Base-by-base conservation (phyloP, 2,888 invertebrate species). In the Agrenia bidenticulata region DNA sequence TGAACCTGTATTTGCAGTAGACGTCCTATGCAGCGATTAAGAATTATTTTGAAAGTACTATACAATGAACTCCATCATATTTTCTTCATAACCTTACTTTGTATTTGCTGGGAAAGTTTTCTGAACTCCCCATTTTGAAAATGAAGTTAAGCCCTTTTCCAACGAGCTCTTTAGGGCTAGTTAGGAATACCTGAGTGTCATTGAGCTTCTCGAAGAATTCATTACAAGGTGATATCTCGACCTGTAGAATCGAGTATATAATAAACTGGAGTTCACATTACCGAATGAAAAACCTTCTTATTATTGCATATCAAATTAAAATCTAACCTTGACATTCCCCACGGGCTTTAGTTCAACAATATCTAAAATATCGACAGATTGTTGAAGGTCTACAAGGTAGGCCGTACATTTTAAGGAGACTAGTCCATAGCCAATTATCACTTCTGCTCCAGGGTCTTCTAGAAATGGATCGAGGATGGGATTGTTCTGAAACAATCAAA, bases 1-100 rank as follows among this genome's bases (percentile, higher is more conserved):
- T 49, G 53, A 68, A 64, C 41, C 62, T 62, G 60, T 68, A 68
- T 39, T 64, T 68, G 63, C 63, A 65, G 26, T 61, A 64, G 32
- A 68, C 59, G 9, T 68, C 68, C 68, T 68, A n/a, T 49, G 23
- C 5, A 61, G 39, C 24, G n/a, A 42, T 41, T 37, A 5, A 54
- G 11, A 37, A 23, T 17, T 54, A 19, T 39, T 11, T 9, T 23
- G 19, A 50, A 50, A 23, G 49, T 13, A 26, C 7, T 32, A 49
- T 26, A 7, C 24, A n/a, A 61, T 15, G 17, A 11, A 32, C 32
- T 32, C 11, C 15, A 21, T n/a, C 9, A 37, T 2, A 26, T 55
- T 55, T 55, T 55, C n/a, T 55, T n/a, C n/a, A n/a, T n/a, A n/a
- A 19, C 27, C 13, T 41, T 32, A 67, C 70, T 60, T 67, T 70